Base-by-base conservation (phyloP, 2,797 vertebrate genomes). In the Tenualosa thibaudeaui region DNA sequence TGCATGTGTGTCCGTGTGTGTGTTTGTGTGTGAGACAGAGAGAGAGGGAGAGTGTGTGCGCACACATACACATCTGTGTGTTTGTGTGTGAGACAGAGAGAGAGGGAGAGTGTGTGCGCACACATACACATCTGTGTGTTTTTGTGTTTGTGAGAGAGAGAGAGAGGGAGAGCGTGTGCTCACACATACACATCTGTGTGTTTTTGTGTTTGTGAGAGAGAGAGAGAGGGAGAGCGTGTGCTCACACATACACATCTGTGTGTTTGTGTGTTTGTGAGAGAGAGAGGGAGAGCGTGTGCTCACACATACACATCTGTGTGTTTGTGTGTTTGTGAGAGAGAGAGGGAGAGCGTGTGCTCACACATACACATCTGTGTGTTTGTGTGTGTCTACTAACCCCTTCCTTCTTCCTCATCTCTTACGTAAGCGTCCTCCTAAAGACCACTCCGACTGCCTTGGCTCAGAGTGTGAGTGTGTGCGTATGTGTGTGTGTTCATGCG, bases 1-100 rank as follows among this genome's bases (percentile, higher is more conserved):
- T 68, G 24, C 62, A n/a, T 40, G 12, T 46, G 40, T 71, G 81
- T 83, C 46, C 43, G 31, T 51, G 43, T 81, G 26, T 86, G 40
- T 84, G 37, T 50, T 31, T 31, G 31, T 31, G 31, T 31, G 31
- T 31, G 31, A 31, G 31, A n/a, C n/a, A 31, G 31, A 31, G 31
- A 31, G 31, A 31, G 31, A 31, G 31, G 31, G 31, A 31, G 31
- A 31, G 31, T 31, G 31, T 31, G 0, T 31, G 31, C 31, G 31
- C 31, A 31, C 31, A 31, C 31, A 31, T 31, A 31, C 31, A 31
- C 31, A 31, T 31, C 31, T 31, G 31, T 31, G 31, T 31, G 31
- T 31, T 31, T 31, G 0, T 31, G 31, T 31, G 31, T 46, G 46
- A 1, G 46, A 46, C 1, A 46, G 46, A 46, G 46, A 46, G 46